phyloP scores from a whole-genome alignment of 2,797 vertebrate genomes.

The Coracias cyanogaster region DNA sequence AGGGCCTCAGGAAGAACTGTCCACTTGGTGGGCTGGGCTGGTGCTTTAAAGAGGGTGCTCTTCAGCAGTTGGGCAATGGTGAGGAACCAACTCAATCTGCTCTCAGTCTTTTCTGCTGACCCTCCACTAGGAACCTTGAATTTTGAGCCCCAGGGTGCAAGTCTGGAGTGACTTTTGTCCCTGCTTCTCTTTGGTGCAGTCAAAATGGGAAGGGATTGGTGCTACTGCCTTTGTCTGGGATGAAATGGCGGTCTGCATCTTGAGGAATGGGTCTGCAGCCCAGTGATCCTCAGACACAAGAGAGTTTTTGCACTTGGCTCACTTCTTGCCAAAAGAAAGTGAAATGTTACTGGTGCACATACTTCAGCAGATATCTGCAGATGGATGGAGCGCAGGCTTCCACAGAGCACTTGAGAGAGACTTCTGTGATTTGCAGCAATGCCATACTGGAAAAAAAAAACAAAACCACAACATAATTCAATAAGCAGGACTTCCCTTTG shows the following conservation, averaged over 20 bases:
- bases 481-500: fast-evolving
- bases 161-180: neutral
- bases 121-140: neutral
- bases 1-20: neutral
- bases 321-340: neutral
- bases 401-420: neutral
- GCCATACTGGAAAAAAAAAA: neutral
- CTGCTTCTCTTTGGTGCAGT: neutral
- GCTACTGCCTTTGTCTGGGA: neutral
- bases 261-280: neutral
- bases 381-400: neutral
- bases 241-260: fast-evolving
- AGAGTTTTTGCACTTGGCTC: neutral
- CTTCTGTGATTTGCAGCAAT: neutral
- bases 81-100: neutral
- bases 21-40: neutral
- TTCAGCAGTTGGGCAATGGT: neutral
- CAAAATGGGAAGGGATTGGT: neutral
- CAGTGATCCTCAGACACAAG: fast-evolving
- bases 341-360: neutral
- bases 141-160: neutral
- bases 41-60: neutral
- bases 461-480: neutral
- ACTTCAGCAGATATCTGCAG: neutral
- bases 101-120: neutral